Evolutionary conservation across 2,797 vertebrate species (phyloP).

Genomic region (Cyprinella venusta): DNA sequence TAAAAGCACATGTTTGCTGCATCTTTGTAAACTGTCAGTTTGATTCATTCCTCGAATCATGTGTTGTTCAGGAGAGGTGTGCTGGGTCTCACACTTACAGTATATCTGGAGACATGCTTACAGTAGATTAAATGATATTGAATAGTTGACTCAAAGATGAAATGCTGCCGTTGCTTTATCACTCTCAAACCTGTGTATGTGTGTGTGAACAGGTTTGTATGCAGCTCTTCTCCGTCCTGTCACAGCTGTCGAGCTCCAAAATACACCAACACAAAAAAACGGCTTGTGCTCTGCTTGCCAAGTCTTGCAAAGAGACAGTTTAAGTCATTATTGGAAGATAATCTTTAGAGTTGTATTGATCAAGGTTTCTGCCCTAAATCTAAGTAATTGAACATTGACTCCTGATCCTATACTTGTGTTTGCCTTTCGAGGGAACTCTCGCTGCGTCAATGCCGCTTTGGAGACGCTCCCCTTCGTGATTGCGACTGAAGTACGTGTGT

Average conservation of each 20-base stretch:
- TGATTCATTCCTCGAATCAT: not conserved
- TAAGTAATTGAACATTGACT: no score
- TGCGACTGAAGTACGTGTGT: no score
- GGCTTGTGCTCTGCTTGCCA: not conserved
- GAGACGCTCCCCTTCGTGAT: no score
- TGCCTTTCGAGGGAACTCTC: no score
- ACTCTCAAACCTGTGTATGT: not conserved
- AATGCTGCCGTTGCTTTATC: not conserved
- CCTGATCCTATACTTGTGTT: no score
- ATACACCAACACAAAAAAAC: not conserved
- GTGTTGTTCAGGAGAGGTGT: not conserved
- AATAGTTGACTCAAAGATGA: not conserved
- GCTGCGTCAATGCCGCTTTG: no score
- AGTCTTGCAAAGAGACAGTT: not conserved
- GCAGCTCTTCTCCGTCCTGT: not conserved
- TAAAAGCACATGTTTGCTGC: conserved; percentile 3
- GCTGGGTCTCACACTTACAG: not conserved
- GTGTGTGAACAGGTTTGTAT: not conserved
- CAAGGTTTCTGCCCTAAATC: no score
- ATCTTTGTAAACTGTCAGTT: not conserved
- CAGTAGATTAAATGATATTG: not conserved
- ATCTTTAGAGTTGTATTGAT: no score
- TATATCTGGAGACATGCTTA: not conserved
- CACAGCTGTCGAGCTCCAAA: not conserved
- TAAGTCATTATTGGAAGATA: no score